Conservation (phyloP, 2,888 invertebrate genomes). For the Orgyia antiqua region DNA sequence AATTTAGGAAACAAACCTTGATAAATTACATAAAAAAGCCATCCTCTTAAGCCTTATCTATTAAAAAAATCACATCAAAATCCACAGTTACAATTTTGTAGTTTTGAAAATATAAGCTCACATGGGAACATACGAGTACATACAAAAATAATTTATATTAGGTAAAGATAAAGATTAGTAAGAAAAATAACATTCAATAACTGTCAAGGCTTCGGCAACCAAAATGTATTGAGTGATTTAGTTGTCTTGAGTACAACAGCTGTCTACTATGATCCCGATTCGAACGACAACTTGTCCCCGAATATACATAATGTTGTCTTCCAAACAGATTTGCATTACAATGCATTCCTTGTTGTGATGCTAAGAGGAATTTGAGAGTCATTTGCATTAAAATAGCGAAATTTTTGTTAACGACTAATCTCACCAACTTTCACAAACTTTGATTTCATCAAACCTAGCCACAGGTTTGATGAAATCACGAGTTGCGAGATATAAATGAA, state of each 20-base stretch:
- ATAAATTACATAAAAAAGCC: too few species aligned
- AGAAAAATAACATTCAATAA: not conserved
- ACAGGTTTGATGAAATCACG: too few species aligned
- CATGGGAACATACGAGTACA: too few species aligned
- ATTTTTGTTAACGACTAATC: not conserved
- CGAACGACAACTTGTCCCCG: conserved; percentile 30
- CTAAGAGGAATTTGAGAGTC: conserved; percentile 1
- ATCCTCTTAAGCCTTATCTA: too few species aligned
- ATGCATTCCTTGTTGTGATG: conserved; percentile 12
- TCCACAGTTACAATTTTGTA: too few species aligned
- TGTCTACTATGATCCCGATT: conserved; percentile 16
- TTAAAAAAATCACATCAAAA: too few species aligned
- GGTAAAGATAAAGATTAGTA: not conserved
- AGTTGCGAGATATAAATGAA: too few species aligned
- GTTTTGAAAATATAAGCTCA: too few species aligned
- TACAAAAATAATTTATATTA: too few species aligned
- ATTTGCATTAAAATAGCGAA: not conserved
- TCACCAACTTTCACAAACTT: too few species aligned
- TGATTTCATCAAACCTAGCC: too few species aligned
- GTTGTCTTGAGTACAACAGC: conserved; percentile 8
- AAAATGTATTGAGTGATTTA: not conserved
- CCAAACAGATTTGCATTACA: conserved; percentile 14
- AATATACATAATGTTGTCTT: conserved; percentile 34
- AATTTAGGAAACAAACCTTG: too few species aligned
- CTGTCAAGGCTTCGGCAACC: not conserved